Conservation (phyloP, 53 echinoderm and acorn worm species). For the Glandiceps talaboti region DNA sequence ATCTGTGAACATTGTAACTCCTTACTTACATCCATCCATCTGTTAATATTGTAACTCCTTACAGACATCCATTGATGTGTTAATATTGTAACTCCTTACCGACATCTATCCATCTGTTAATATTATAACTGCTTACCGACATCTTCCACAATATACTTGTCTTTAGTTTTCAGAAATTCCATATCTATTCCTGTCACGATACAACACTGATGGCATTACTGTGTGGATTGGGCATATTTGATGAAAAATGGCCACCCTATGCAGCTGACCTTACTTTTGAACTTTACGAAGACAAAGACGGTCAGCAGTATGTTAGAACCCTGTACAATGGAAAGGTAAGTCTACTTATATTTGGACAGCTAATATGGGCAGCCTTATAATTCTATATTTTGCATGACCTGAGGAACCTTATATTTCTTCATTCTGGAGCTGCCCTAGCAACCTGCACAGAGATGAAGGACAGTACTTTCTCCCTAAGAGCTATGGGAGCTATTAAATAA, state of each 20-base stretch:
- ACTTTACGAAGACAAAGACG: slow-evolving; percentile 43
- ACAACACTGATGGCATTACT: slow-evolving; percentile 50
- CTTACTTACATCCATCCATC: no score
- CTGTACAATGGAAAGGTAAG: slow-evolving; percentile 60
- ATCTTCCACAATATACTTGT: not conserved
- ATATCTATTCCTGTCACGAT: slow-evolving; percentile 64
- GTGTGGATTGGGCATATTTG: slow-evolving; percentile 33
- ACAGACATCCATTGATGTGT: no score
- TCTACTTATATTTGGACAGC: not conserved
- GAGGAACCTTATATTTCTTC: not conserved
- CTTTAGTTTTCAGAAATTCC: slow-evolving; percentile 39
- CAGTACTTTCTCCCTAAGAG: no score
- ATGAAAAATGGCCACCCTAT: slow-evolving; percentile 49
- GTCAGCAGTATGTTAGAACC: slow-evolving; percentile 37
- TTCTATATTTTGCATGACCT: no score
- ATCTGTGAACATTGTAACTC: no score
- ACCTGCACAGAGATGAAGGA: no score
- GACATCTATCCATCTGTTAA: not conserved
- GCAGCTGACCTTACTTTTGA: slow-evolving; percentile 50
- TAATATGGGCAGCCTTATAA: no score
- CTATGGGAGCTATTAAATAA: not conserved
- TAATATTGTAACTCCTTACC: no score
- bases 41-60: no score
- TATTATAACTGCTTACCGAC: not conserved
- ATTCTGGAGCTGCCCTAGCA: not conserved